These are phyloP conservation scores for Gari tellinella DNA, from an alignment of 2,888 invertebrate species.

Conservation along the genomic window DNA sequence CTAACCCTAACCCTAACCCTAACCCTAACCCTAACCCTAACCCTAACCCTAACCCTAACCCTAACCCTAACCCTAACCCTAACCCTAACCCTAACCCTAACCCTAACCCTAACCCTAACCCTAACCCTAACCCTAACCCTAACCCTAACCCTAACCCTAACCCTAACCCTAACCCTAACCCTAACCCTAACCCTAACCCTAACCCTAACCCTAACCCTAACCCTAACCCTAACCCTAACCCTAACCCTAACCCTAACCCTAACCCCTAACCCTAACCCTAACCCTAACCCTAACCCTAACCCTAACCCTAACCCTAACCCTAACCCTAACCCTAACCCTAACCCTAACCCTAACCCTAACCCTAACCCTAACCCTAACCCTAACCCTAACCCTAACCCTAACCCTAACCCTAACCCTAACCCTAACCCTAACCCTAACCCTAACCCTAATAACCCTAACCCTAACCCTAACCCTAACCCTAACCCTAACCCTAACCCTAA, in stretches of 20 bases:
- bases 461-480: slow-evolving; percentile 47
- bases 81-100: slow-evolving; percentile 59
- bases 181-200: slow-evolving; percentile 55
- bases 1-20: slow-evolving; percentile 46
- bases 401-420: slow-evolving; percentile 55
- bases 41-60: slow-evolving; percentile 55
- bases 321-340: slow-evolving; percentile 45
- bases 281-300: slow-evolving; percentile 61
- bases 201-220: slow-evolving; percentile 59
- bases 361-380: slow-evolving; percentile 47
- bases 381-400: slow-evolving; percentile 63
- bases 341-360: slow-evolving; percentile 52
- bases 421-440: slow-evolving; percentile 45
- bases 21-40: slow-evolving; percentile 51
- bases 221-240: slow-evolving; percentile 61
- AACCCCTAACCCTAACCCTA: no score
- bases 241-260: slow-evolving; percentile 63
- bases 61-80: slow-evolving; percentile 50
- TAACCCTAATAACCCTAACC: slow-evolving; percentile 53
- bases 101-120: slow-evolving; percentile 68
- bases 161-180: slow-evolving; percentile 52
- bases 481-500: slow-evolving; percentile 48
- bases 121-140: slow-evolving; percentile 61
- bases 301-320: slow-evolving; percentile 46
- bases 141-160: slow-evolving; percentile 57